Conservation (phyloP, 2,888 invertebrate genomes). For the Campaea margaritaria region DNA sequence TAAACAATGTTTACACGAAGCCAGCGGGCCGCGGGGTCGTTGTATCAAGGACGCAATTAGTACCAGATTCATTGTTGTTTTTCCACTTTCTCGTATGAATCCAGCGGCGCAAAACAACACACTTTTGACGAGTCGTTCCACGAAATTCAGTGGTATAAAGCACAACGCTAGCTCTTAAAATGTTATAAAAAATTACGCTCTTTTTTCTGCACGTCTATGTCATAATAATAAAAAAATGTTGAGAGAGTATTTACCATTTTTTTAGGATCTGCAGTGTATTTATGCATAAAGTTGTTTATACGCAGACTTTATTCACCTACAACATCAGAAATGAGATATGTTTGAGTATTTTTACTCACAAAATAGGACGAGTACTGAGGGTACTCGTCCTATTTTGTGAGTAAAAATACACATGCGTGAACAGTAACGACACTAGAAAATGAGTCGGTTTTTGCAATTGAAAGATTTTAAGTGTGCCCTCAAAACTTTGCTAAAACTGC, state of each 20-base stretch:
- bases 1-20: constrained; percentile 67
- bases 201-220: constrained; percentile 36
- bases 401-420: constrained; percentile 40
- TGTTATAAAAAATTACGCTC: constrained; percentile 39
- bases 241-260: constrained; percentile 23
- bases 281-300: constrained; percentile 27
- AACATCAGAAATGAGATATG: constrained; percentile 5
- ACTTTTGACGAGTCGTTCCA: constrained; percentile 35
- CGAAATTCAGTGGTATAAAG: constrained; percentile 34
- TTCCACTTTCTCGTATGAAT: constrained; percentile 46
- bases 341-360: too few species aligned
- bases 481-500: constrained; percentile 48
- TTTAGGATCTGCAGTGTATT: constrained; percentile 21
- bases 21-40: constrained; percentile 46
- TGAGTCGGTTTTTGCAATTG: constrained; percentile 49
- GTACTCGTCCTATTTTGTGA: constrained; percentile 14
- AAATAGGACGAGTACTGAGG: too few species aligned
- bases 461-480: constrained; percentile 49
- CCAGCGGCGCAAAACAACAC: constrained; percentile 38
- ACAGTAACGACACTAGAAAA: constrained; percentile 41
- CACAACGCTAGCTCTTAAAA: constrained; percentile 41
- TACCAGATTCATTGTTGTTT: constrained; percentile 54
- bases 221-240: constrained; percentile 29
- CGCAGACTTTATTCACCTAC: constrained; percentile 10
- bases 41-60: constrained; percentile 68